phyloP scores from a whole-genome alignment of 1,140 invertebrate species.

The Mamestra configurata region DNA sequence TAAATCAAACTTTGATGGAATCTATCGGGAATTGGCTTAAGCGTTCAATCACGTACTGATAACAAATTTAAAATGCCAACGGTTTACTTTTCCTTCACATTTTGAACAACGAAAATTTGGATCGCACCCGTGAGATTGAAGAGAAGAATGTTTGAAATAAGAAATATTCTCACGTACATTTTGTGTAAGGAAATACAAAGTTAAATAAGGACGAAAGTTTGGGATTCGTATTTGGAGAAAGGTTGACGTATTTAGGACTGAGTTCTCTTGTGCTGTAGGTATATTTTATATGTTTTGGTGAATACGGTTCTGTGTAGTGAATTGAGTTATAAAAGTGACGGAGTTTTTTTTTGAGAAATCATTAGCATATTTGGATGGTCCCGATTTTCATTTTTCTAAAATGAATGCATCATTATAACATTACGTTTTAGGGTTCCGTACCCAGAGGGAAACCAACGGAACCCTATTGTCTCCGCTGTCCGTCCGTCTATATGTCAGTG shows the following conservation, averaged over 20 bases:
- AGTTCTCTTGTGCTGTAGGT: neutral
- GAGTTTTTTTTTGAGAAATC: neutral
- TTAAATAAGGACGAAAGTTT: constrained; percentile 4
- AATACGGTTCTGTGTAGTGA: neutral
- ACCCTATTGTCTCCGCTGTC: no score
- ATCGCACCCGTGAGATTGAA: constrained; percentile 33
- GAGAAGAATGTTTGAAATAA: constrained; percentile 28
- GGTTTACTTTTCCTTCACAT: constrained; percentile 44
- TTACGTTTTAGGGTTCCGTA: no score
- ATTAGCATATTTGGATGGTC: neutral
- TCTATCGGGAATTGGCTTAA: constrained; percentile 35
- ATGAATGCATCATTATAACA: no score
- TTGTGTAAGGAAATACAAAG: neutral
- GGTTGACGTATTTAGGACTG: neutral
- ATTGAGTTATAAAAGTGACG: neutral
- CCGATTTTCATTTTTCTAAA: no score
- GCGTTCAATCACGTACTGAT: constrained; percentile 54
- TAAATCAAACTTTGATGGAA: neutral
- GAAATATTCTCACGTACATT: constrained; percentile 31
- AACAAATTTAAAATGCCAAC: constrained; percentile 54
- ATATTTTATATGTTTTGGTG: neutral
- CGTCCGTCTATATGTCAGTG: no score
- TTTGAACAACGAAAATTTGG: constrained; percentile 50
- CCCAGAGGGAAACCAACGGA: no score
- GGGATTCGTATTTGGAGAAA: neutral